phyloP scores from a whole-genome alignment of 2,113 vertebrate species.

The Alosa alosa region DNA sequence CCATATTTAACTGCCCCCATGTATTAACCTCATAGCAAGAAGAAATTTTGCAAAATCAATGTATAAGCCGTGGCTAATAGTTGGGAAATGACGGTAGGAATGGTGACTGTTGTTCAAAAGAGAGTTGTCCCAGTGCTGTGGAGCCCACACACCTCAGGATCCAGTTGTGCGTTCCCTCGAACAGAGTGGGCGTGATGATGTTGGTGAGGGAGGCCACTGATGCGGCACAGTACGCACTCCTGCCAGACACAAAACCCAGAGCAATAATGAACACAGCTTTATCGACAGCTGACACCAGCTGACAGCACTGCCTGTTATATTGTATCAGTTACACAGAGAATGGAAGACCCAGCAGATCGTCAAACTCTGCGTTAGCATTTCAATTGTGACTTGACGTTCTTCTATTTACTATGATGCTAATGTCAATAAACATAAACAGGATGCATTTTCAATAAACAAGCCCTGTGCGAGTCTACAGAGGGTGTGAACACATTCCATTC shows the following conservation, averaged over 20 bases:
- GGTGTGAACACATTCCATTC: neutral
- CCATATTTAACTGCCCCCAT: no score
- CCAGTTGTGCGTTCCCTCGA: slow-evolving; percentile 88
- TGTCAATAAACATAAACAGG: neutral
- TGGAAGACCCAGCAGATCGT: neutral
- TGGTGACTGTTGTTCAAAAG: no score
- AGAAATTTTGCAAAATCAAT: no score
- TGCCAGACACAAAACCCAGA: slow-evolving; percentile 48
- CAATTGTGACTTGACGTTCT: neutral
- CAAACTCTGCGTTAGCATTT: neutral
- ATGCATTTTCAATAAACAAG: neutral
- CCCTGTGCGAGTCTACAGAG: neutral
- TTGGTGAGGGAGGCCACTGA: slow-evolving; percentile 93
- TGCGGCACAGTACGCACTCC: slow-evolving; percentile 91
- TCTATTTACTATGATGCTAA: neutral
- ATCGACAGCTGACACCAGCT: neutral
- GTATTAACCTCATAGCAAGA: no score
- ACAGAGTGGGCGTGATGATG: slow-evolving; percentile 79
- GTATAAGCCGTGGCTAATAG: no score
- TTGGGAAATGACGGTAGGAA: neutral
- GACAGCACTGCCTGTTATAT: neutral
- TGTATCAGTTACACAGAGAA: no score
- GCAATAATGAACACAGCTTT: no score
- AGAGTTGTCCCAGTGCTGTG: neutral
- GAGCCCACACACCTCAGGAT: slow-evolving; percentile 79